Evolutionary conservation across 1,140 invertebrate species (phyloP), one percentile per base, ranked within the genome.

Genomic region (Aradophagus sp.): DNA sequence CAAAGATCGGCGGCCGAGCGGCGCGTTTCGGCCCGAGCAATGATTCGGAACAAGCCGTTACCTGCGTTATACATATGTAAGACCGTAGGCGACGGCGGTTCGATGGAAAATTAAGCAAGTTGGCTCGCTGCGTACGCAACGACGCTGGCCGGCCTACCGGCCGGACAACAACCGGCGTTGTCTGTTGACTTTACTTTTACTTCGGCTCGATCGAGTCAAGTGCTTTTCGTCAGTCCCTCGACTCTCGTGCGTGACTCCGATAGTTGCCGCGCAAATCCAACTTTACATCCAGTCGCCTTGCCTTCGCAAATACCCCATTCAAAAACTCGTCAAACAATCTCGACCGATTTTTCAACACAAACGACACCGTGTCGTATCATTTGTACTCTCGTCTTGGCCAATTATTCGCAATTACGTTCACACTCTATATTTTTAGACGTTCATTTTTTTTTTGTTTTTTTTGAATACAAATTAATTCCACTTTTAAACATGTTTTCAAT

Each of bases 131-230:
- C 63, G 65, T 55, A 55, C 44, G 48, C 53, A 52, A n/a, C n/a
- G 52, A 52, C 20, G 38, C 2, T 36, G 52, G n/a, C n/a, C n/a
- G n/a, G n/a, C n/a, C n/a, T n/a, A n/a, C n/a, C n/a, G n/a, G n/a
- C n/a, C n/a, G n/a, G n/a, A n/a, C n/a, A n/a, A n/a, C n/a, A n/a
- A n/a, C n/a, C n/a, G n/a, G 48, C 45, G 63, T 53, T 55, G 38
- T 41, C 27, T 74, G 66, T 74, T 74, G 72, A 74, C 62, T 74
- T 62, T 66, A 74, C 72, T 74, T 69, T 74, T 74, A 74, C 72
- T 74, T 66, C 45, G 45, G 44, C 72, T 62, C 48, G 72, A 69
- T 44, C 58, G 59, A 73, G 62, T 73, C 56, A 66, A 74, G 72
- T 63, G 66, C 48, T 74, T 70, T 74, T 74, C 72, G 72, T 74